These are phyloP conservation scores for Idaea aversata DNA, from an alignment of 2,888 invertebrate genomes.

Conservation along the genomic window DNA sequence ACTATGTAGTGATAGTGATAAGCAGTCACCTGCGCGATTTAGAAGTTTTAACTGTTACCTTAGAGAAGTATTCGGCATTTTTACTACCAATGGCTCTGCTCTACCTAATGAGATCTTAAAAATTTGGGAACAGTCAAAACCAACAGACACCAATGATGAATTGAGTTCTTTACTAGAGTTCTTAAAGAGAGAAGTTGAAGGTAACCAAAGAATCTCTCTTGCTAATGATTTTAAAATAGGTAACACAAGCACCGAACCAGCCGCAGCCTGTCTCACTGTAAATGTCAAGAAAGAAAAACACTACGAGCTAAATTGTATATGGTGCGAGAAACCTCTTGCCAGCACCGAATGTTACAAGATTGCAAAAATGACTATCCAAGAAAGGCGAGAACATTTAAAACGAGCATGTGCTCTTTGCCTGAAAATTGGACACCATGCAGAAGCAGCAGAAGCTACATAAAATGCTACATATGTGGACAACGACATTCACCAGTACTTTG, in stretches of 20 bases:
- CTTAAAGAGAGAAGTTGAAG: not conserved
- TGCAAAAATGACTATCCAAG: too few relatives aligned
- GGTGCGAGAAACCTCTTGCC: not conserved
- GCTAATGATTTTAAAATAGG: not conserved
- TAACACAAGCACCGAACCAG: not conserved
- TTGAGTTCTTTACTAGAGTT: not conserved
- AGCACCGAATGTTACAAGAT: not conserved
- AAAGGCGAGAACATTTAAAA: too few relatives aligned
- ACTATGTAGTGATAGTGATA: too few relatives aligned
- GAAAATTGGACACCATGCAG: too few relatives aligned
- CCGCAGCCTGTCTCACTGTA: not conserved
- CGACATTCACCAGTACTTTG: too few relatives aligned
- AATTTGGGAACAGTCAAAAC: not conserved
- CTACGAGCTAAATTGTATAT: not conserved
- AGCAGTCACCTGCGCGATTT: not conserved
- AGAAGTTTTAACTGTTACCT: not conserved
- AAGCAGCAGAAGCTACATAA: too few relatives aligned
- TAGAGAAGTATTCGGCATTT: not conserved
- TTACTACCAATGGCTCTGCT: not conserved
- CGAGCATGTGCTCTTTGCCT: too few relatives aligned
- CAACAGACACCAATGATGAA: not conserved
- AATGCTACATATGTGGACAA: too few relatives aligned
- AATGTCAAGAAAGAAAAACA: not conserved
- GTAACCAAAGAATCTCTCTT: not conserved
- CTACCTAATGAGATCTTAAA: not conserved